Evolutionary conservation across 2,113 vertebrate species (phyloP).

Genomic region (Anoura caudifer): DNA sequence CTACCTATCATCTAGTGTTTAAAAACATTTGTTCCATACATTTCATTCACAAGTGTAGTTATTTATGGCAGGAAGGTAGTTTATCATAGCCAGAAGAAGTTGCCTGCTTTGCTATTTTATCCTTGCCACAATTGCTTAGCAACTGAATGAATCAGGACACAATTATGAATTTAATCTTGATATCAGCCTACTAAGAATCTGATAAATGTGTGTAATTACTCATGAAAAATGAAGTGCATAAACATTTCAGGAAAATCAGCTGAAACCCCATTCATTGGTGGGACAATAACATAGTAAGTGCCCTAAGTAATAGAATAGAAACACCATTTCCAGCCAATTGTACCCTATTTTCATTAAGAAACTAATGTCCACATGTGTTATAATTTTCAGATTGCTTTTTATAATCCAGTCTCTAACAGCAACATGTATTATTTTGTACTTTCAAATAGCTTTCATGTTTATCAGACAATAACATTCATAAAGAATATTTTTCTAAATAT

Average conservation of each 20-base stretch:
- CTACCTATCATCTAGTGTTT: background rate
- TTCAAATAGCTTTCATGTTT: constrained; percentile 38
- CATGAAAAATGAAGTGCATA: background rate
- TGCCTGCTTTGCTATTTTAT: background rate
- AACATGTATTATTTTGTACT: background rate
- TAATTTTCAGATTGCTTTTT: constrained; percentile 14
- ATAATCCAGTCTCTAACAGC: background rate
- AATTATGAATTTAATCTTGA: constrained; percentile 16
- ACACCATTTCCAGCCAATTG: background rate
- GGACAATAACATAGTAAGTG: background rate
- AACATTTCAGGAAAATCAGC: background rate
- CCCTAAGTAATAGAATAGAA: background rate
- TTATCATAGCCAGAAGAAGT: background rate
- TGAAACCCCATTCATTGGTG: background rate
- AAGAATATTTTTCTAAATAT: constrained; percentile 16
- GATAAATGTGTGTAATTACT: constrained; percentile 28
- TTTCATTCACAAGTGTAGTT: background rate
- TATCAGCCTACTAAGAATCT: background rate
- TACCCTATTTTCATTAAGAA: background rate
- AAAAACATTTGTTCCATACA: constrained; percentile 4
- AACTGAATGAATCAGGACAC: background rate
- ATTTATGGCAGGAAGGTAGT: background rate
- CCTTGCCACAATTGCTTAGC: background rate
- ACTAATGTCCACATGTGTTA: background rate
- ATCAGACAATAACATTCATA: constrained; percentile 30